Conservation (phyloP, 2,113 vertebrate species). For the Brachypodius melanocephalos region DNA sequence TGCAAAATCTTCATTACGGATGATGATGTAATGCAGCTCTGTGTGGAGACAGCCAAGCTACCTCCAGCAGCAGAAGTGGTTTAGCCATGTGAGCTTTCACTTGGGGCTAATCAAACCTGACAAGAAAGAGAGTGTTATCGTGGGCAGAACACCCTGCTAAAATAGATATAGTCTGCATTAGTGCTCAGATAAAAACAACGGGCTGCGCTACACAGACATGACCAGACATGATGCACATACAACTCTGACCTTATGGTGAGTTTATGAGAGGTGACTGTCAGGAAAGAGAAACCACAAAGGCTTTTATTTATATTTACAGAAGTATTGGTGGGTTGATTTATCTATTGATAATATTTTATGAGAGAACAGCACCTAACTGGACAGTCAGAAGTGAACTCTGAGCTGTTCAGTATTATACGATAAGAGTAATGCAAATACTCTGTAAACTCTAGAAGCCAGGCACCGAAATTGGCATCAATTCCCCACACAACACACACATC, state of each 20-base stretch:
- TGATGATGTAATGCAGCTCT: not conserved
- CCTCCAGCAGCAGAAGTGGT: not conserved
- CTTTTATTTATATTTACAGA: not conserved
- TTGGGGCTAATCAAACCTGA: not conserved
- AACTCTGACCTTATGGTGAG: not conserved
- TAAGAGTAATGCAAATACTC: not conserved
- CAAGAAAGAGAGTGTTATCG: not conserved
- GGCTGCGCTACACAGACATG: not conserved
- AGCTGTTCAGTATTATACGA: not conserved
- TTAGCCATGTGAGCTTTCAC: not conserved
- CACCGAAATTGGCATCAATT: accelerated
- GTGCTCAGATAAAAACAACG: not conserved
- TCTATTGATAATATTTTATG: not conserved
- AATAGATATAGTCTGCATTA: not conserved
- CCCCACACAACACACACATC: not conserved
- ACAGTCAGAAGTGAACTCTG: no score
- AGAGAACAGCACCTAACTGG: not conserved
- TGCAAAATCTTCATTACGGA: not conserved
- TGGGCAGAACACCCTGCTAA: not conserved
- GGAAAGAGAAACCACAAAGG: not conserved
- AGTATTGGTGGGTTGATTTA: not conserved
- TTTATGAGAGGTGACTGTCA: not conserved
- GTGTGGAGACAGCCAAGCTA: not conserved
- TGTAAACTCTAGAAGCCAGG: not conserved
- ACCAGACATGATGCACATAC: not conserved